Evolutionary conservation across 2,113 vertebrate genomes (phyloP).

Genomic region (Petroica traversi): DNA sequence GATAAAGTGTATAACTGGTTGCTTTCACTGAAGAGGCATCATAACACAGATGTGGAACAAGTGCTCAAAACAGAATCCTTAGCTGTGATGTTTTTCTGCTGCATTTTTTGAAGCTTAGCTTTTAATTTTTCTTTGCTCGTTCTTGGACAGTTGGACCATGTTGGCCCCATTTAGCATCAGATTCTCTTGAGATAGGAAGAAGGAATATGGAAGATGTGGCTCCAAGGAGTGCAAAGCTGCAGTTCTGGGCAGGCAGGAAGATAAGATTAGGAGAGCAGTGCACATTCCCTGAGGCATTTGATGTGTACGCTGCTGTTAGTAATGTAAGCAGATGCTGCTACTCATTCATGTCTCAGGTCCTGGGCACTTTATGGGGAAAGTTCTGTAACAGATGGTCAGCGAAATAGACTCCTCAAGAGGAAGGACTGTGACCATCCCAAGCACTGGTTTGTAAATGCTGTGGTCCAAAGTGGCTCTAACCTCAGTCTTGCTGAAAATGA

Average conservation of each 20-base stretch:
- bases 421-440: background rate
- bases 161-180: background rate
- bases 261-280: background rate
- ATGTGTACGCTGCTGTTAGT: background rate
- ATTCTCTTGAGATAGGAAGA: background rate
- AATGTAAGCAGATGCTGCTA: background rate
- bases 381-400: background rate
- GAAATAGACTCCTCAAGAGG: background rate
- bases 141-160: background rate
- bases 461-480: background rate
- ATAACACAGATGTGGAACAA: background rate
- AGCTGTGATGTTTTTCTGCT: background rate
- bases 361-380: background rate
- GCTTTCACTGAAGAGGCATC: background rate
- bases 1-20: background rate
- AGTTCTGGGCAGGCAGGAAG: background rate
- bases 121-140: background rate
- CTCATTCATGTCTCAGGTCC: background rate
- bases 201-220: background rate
- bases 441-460: background rate
- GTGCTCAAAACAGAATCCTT: background rate
- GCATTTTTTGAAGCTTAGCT: background rate
- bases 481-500: background rate
- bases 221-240: rapidly evolving
- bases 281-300: background rate